Evolutionary conservation across 2,888 invertebrate species (phyloP).

Genomic region (Noctua pronuba): DNA sequence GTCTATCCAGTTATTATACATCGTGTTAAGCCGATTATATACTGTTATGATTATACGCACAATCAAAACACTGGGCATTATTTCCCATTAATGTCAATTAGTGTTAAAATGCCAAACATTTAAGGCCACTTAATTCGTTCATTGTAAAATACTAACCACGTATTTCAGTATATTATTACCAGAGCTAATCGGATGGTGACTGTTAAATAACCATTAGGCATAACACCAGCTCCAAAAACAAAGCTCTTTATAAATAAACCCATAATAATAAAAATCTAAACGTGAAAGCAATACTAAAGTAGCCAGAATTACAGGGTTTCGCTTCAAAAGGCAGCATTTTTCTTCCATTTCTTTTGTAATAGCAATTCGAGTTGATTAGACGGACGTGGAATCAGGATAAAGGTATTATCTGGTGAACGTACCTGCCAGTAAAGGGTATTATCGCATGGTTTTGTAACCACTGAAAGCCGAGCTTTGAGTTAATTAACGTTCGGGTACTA

Average conservation of each 20-base stretch:
- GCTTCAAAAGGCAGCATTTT: slow-evolving; percentile 61
- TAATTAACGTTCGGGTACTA: slow-evolving; percentile 75
- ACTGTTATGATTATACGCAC: slow-evolving; percentile 22
- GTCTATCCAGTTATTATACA: slow-evolving; percentile 5
- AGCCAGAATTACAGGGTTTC: slow-evolving; percentile 59
- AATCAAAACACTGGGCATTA: slow-evolving; percentile 21
- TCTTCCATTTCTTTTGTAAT: slow-evolving; percentile 69
- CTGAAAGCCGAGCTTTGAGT: slow-evolving; percentile 72
- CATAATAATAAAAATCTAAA: slow-evolving; percentile 57
- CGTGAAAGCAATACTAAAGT: slow-evolving; percentile 52
- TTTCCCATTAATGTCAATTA: slow-evolving; percentile 45
- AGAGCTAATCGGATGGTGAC: slow-evolving; percentile 37
- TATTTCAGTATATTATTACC: slow-evolving; percentile 32
- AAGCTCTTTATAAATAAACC: slow-evolving; percentile 48
- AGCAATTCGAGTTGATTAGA: slow-evolving; percentile 69
- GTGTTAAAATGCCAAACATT: slow-evolving; percentile 49
- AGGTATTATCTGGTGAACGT: slow-evolving; percentile 59
- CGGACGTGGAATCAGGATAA: slow-evolving; percentile 67
- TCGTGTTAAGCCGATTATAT: slow-evolving; percentile 1
- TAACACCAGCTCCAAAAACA: slow-evolving; percentile 39
- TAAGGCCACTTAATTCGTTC: slow-evolving; percentile 53
- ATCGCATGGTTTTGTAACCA: slow-evolving; percentile 73
- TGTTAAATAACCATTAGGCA: slow-evolving; percentile 36
- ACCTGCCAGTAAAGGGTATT: slow-evolving; percentile 59
- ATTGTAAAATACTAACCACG: slow-evolving; percentile 49